Evolutionary conservation across 2,888 invertebrate species (phyloP).

Genomic region (Papilio protenor): DNA sequence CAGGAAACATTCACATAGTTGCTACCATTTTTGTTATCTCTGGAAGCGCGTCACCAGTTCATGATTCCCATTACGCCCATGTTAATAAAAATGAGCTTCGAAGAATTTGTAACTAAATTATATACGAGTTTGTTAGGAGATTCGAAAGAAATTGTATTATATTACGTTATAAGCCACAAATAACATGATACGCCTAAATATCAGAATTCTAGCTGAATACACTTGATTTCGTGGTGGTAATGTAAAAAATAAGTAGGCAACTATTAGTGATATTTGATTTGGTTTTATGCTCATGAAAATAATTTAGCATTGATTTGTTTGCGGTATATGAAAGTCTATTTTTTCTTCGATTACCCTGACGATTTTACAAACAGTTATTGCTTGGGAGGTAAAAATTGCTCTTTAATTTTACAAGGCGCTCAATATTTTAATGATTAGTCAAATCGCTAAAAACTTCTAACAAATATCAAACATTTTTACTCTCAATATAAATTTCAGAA

Average conservation of each 20-base stretch:
- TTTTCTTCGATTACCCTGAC: not conserved
- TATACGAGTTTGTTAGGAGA: not conserved
- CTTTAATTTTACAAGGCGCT: constrained; percentile 14
- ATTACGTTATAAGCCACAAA: constrained; percentile 12
- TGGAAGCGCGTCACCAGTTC: too few species aligned
- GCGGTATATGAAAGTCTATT: not conserved
- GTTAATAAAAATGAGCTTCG: not conserved
- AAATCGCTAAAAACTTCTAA: not conserved
- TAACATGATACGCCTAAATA: constrained; percentile 6
- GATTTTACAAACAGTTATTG: not conserved
- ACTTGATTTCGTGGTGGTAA: not conserved
- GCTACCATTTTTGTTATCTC: too few species aligned
- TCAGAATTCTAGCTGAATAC: not conserved
- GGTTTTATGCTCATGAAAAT: not conserved
- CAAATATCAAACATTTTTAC: not conserved
- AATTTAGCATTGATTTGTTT: not conserved
- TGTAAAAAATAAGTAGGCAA: not conserved
- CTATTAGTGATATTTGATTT: not conserved
- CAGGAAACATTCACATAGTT: not conserved
- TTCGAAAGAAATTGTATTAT: not conserved
- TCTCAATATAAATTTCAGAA: not conserved
- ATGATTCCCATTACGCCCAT: too few species aligned
- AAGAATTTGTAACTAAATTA: not conserved
- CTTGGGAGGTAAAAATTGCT: not conserved
- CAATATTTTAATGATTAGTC: not conserved